Percentiles rank a stretch among this genome's conserved stretches.
These are phyloP conservation scores for Mnemiopsis leidyi DNA, from an alignment of 37 sponge, comb jelly and placozoan genomes.

Conservation along the genomic window DNA sequence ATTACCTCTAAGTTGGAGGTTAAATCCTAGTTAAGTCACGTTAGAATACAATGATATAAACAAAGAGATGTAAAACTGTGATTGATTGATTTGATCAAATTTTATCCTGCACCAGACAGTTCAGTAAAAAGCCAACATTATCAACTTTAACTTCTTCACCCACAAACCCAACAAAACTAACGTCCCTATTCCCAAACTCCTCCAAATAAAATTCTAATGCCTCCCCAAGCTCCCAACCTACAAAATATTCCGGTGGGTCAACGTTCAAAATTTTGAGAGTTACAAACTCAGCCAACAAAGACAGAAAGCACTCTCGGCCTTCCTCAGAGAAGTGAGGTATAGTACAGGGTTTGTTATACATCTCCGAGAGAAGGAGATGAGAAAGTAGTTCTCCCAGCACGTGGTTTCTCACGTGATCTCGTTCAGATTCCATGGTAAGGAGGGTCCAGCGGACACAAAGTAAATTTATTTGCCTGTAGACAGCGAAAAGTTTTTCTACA, in stretches of 20 bases:
- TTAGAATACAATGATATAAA: too few relatives aligned
- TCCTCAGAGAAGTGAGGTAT: not conserved
- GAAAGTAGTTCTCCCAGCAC: not conserved
- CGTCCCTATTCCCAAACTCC: not conserved
- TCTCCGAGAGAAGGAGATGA: not conserved
- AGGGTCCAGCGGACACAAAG: not conserved
- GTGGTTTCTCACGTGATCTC: not conserved
- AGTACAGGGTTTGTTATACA: not conserved
- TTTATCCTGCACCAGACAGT: too few relatives aligned
- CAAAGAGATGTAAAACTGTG: too few relatives aligned
- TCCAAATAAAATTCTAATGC: slow-evolving; percentile 20
- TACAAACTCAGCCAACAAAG: not conserved
- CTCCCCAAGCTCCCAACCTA: not conserved
- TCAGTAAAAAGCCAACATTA: not conserved
- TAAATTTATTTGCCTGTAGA: not conserved
- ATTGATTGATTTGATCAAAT: too few relatives aligned
- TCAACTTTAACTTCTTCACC: not conserved
- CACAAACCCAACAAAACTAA: not conserved
- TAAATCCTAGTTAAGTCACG: too few relatives aligned
- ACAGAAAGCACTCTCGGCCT: not conserved
- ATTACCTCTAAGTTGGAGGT: too few relatives aligned
- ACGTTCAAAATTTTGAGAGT: not conserved
- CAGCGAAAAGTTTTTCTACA: not conserved
- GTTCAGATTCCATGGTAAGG: not conserved
- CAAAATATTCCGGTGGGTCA: not conserved